phyloP scores from a whole-genome alignment of 2,113 vertebrate genomes.

The Ictalurus punctatus region DNA sequence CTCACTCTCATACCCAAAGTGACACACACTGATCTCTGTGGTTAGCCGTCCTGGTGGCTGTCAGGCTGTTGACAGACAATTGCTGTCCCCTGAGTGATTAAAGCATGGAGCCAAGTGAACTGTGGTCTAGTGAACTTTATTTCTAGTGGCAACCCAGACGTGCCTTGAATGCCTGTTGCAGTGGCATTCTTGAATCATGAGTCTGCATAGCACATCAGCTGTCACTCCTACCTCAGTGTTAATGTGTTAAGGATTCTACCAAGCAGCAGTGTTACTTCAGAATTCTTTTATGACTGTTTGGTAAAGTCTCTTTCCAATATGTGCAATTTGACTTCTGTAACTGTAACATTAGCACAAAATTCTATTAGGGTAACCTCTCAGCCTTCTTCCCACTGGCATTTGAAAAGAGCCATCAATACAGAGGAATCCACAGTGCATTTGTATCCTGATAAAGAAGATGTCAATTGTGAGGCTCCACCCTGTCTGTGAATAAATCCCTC shows the following conservation, averaged over 20 bases:
- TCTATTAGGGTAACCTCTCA: conserved; percentile 22
- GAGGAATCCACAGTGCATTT: conserved; percentile 11
- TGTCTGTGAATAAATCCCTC: conserved; percentile 74
- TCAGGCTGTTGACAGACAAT: conserved; percentile 37
- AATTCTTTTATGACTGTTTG: conserved; percentile 6
- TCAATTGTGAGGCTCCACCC: conserved; percentile 72
- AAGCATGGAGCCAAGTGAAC: conserved; percentile 68
- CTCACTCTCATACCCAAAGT: conserved; percentile 48
- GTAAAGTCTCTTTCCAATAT: background rate
- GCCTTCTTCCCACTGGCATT: background rate
- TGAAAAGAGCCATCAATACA: conserved; percentile 23
- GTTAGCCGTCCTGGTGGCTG: conserved; percentile 37
- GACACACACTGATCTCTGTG: conserved; percentile 39
- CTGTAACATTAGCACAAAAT: background rate
- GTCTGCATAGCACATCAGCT: background rate
- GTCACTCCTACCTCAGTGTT: conserved; percentile 12
- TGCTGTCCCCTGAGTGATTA: conserved; percentile 73
- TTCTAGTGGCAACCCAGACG: conserved; percentile 72
- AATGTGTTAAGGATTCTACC: background rate
- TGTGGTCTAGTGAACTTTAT: conserved; percentile 78
- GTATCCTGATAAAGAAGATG: conserved; percentile 71
- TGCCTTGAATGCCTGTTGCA: conserved; percentile 63
- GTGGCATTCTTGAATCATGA: conserved; percentile 45
- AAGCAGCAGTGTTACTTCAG: background rate
- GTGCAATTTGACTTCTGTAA: background rate